phyloP scores from a whole-genome alignment of 1,140 invertebrate genomes.

The Orius laevigatus region DNA sequence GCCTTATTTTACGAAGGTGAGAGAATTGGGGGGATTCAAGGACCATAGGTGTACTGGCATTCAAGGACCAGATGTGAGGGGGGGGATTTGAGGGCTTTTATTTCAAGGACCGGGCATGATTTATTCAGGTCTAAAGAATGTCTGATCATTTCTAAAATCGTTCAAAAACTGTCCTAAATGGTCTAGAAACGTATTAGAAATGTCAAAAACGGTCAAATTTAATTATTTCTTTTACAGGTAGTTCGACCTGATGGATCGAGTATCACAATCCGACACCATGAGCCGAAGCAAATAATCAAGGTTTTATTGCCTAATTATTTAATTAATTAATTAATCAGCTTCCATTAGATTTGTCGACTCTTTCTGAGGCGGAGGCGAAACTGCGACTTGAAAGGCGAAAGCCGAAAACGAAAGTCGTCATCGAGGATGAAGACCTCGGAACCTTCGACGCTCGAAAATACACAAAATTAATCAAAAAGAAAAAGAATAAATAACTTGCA shows the following conservation, averaged over 20 bases:
- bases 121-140: no score
- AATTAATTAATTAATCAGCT: constrained; percentile 32
- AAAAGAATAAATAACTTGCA: constrained; percentile 12
- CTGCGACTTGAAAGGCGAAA: constrained; percentile 46
- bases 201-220: no score
- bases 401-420: constrained; percentile 53
- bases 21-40: no score
- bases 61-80: no score
- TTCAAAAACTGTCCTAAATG: no score
- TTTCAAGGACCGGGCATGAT: no score
- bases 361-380: constrained; percentile 52
- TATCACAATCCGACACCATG: constrained; percentile 60
- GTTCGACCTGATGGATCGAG: constrained; percentile 71
- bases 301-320: constrained; percentile 28
- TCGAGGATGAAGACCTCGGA: constrained; percentile 58
- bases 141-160: no score
- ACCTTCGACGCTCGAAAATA: constrained; percentile 63
- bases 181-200: no score
- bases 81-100: no score
- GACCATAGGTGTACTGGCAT: no score
- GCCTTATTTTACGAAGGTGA: constrained; percentile 49
- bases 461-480: constrained; percentile 51
- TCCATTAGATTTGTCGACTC: constrained; percentile 50
- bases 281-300: constrained; percentile 69
- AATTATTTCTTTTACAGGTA: constrained; percentile 24